A percentile compares a stretch with the other conserved stretches of the same genome.
phyloP scores from a whole-genome alignment of 1,140 invertebrate species.

The Neoseiulus cucumeris region DNA sequence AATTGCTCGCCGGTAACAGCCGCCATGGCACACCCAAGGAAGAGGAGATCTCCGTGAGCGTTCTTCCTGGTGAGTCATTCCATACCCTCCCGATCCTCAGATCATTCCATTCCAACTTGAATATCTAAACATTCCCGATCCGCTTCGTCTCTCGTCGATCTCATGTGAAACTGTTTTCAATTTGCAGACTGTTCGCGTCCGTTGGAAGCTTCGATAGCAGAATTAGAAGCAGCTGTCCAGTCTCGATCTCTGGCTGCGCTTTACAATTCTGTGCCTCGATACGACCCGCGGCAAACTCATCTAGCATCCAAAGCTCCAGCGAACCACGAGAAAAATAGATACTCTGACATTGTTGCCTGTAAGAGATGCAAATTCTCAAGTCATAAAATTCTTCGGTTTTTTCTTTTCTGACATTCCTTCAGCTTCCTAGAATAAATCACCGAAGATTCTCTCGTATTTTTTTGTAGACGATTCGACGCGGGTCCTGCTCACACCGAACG shows the following conservation, averaged over 20 bases:
- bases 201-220: background rate
- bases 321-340: background rate
- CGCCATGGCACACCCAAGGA: too few species aligned
- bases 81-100: too few species aligned
- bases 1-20: too few species aligned
- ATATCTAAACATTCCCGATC: too few species aligned
- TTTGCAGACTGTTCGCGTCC: background rate
- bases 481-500: conserved; percentile 43
- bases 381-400: background rate
- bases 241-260: background rate
- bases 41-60: too few species aligned
- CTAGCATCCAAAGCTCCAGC: background rate
- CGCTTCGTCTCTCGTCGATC: too few species aligned
- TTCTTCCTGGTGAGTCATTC: too few species aligned
- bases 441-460: conserved; percentile 12
- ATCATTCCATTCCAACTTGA: too few species aligned
- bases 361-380: background rate
- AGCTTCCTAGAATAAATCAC: too few species aligned
- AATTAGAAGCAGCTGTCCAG: background rate
- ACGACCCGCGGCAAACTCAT: background rate
- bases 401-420: background rate
- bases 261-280: background rate
- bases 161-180: too few species aligned
- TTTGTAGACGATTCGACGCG: conserved; percentile 72
- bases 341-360: background rate